Evolutionary conservation across 2,797 vertebrate genomes (phyloP).

Genomic region (Pagetopsis macropterus): DNA sequence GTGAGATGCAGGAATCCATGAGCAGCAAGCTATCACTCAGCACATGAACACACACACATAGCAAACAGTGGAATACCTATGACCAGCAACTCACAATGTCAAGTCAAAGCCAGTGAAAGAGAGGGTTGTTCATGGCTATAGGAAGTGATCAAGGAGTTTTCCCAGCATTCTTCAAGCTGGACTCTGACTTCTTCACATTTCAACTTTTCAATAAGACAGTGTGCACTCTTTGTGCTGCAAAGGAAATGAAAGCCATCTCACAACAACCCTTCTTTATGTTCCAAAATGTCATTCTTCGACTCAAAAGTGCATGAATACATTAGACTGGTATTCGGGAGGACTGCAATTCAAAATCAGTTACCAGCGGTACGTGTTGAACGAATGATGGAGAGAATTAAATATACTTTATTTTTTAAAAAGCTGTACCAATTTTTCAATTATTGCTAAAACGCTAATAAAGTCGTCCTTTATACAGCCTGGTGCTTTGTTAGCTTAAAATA

Average conservation of each 20-base stretch:
- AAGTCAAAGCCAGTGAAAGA: slow-evolving; percentile 57
- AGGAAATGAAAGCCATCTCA: slow-evolving; percentile 51
- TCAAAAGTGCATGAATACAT: slow-evolving; percentile 42
- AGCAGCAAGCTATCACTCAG: slow-evolving; percentile 65
- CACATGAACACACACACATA: slow-evolving; percentile 34
- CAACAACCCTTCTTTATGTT: slow-evolving; percentile 72
- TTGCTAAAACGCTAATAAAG: slow-evolving; percentile 23
- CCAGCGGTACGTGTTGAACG: slow-evolving; percentile 13
- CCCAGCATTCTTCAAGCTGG: slow-evolving; percentile 77
- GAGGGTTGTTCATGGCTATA: slow-evolving; percentile 58
- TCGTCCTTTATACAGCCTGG: neutral
- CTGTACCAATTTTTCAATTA: slow-evolving; percentile 19
- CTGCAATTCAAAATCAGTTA: slow-evolving; percentile 25
- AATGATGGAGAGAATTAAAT: slow-evolving; percentile 2
- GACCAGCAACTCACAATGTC: slow-evolving; percentile 48
- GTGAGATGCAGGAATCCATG: slow-evolving; percentile 58
- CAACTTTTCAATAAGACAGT: slow-evolving; percentile 69
- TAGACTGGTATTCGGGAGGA: slow-evolving; percentile 20
- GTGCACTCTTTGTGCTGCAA: slow-evolving; percentile 67
- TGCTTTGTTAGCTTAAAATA: slow-evolving; percentile 33
- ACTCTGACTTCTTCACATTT: slow-evolving; percentile 84
- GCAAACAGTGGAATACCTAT: slow-evolving; percentile 50
- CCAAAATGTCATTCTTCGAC: slow-evolving; percentile 64
- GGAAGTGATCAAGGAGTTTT: slow-evolving; percentile 71
- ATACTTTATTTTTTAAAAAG: slow-evolving; percentile 10